phyloP scores from a whole-genome alignment of 2,113 vertebrate species.

The Lepisosteus osseus region DNA sequence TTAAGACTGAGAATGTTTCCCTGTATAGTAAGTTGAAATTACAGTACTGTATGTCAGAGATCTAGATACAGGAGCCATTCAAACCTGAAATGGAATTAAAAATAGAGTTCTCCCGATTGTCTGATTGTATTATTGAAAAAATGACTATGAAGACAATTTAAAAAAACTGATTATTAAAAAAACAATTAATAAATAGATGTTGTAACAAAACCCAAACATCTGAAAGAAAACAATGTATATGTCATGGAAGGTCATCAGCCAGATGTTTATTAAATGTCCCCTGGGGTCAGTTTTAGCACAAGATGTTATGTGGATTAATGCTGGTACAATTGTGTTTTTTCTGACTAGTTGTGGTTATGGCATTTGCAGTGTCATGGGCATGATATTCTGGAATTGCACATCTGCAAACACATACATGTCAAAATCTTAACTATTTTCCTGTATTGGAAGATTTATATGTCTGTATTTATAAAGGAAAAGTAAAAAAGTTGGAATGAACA shows the following conservation, averaged over 20 bases:
- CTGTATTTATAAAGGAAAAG: too few species aligned
- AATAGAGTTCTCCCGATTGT: neutral
- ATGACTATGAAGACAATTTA: neutral
- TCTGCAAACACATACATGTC: neutral
- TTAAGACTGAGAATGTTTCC: too few species aligned
- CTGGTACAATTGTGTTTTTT: neutral
- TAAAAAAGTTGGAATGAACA: too few species aligned
- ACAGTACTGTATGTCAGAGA: too few species aligned
- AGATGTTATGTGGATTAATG: conserved; percentile 20
- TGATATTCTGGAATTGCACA: neutral
- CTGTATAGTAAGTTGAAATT: too few species aligned
- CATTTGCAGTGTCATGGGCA: neutral
- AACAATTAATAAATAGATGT: neutral
- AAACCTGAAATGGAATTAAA: neutral
- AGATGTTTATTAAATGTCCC: conserved; percentile 37
- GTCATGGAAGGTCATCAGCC: conserved; percentile 27
- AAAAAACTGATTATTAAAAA: neutral
- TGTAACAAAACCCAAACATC: neutral
- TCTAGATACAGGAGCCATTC: too few species aligned
- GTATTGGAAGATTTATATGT: too few species aligned
- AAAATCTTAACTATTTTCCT: neutral
- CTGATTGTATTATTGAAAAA: neutral
- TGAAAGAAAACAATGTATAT: conserved; percentile 10
- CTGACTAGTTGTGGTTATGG: conserved; percentile 9
- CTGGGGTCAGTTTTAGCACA: conserved; percentile 7